Base-by-base conservation (phyloP, 2,797 vertebrate genomes). In the Myotis myotis region DNA sequence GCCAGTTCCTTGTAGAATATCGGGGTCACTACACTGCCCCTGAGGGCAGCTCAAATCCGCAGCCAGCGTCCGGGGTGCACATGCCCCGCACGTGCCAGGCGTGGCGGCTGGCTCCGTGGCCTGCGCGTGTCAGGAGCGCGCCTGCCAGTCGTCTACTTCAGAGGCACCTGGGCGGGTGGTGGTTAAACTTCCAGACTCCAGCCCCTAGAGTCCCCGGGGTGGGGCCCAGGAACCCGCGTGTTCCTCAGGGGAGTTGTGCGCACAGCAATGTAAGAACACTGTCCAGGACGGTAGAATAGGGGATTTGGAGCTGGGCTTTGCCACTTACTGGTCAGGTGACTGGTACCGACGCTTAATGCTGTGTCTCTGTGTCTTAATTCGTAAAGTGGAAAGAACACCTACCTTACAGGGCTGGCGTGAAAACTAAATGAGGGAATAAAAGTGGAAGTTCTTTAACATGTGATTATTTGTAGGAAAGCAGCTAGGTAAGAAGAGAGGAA, bases 391-490 rank as follows among this genome's bases (percentile, higher is more conserved):
- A 53, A 49, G 86, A 74, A 70, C 28, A 28, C 79, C 41, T 12
- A 4, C 30, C 60, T 60, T 53, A 19, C 44, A 28, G 60, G 76
- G 62, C 47, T 62, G 17, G 22, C 30, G 36, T 68, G 91, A 60
- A 90, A 75, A 90, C 12, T 13, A 74, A 64, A 49, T 38, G 79
- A 87, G 71, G 41, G 70, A 3, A 53, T 6, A 23, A 49, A 92
- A 41, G 83, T 78, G 49, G 38, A 60, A 84, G 25, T 78, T 78
- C 64, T 88, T 62, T 85, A 70, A 38, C 71, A 57, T 2, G 47
- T 25, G n/a, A 70, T 82, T 92, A 80, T 90, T 96, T 84, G 85
- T 25, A 82, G 88, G 85, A 92, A 90, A 62, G 22, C 41, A 92
- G 76, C 47, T 51, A 83, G 33, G 33, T 44, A 83, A 44, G 74